These are phyloP conservation scores for Neotoxoptera formosana DNA, from an alignment of 1,140 invertebrate species.

Conservation along the genomic window DNA sequence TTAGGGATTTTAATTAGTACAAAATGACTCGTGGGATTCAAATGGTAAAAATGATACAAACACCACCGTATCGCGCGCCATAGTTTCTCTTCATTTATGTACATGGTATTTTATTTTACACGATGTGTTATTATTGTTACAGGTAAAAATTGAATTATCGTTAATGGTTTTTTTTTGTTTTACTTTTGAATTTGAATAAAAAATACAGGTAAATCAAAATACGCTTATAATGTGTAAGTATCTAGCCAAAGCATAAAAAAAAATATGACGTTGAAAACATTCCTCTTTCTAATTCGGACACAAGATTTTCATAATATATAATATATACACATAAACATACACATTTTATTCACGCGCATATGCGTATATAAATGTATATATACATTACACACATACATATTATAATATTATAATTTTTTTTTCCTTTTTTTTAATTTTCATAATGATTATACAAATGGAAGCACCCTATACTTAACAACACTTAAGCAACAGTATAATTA, in stretches of 20 bases:
- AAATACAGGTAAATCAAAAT: constrained; percentile 41
- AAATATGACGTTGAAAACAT: constrained; percentile 33
- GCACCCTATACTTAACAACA: constrained; percentile 55
- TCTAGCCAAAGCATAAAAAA: constrained; percentile 56
- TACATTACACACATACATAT: neutral
- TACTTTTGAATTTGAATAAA: constrained; percentile 20
- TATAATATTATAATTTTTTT: constrained; percentile 19
- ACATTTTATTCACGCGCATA: neutral
- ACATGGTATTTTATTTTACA: constrained; percentile 49
- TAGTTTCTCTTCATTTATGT: constrained; percentile 36
- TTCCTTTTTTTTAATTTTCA: constrained; percentile 40
- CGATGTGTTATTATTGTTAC: neutral
- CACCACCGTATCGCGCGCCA: constrained; percentile 53
- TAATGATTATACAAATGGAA: constrained; percentile 44
- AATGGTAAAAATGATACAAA: constrained; percentile 56
- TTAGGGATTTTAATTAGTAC: constrained; percentile 31
- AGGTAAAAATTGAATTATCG: constrained; percentile 4
- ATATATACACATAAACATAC: neutral
- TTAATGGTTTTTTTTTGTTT: neutral
- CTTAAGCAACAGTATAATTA: constrained; percentile 56
- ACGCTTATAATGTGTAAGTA: constrained; percentile 27
- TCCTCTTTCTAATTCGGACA: constrained; percentile 56
- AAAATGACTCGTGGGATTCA: constrained; percentile 43
- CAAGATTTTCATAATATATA: constrained; percentile 44
- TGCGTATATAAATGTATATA: neutral